phyloP scores from a whole-genome alignment of 1,140 invertebrate genomes.

The Aphaenogaster floridana region DNA sequence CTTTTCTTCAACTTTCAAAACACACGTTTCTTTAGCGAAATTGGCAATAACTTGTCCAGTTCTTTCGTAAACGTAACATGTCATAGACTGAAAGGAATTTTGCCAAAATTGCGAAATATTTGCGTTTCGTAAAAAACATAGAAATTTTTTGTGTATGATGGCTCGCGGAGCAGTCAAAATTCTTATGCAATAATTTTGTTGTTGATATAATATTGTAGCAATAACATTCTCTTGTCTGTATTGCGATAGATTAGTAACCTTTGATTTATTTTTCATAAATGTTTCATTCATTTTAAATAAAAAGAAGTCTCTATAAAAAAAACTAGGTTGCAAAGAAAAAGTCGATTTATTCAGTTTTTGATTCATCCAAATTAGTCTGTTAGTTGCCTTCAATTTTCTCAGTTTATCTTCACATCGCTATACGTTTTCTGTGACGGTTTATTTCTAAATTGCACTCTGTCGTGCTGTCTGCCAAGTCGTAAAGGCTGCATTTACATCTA shows the following conservation, averaged over 20 bases:
- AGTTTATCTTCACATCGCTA: not conserved
- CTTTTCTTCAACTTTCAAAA: slow-evolving; percentile 29
- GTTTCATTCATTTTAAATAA: not conserved
- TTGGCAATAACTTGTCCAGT: slow-evolving; percentile 51
- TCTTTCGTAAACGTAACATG: slow-evolving; percentile 8
- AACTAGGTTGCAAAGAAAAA: not conserved
- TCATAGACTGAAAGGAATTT: not conserved
- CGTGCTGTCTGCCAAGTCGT: not conserved
- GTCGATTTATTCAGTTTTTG: not conserved
- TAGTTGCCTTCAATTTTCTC: not conserved
- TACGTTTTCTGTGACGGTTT: not conserved
- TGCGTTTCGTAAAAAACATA: not conserved
- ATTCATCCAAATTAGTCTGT: slow-evolving; percentile 8
- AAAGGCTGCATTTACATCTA: slow-evolving; percentile 28
- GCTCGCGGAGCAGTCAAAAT: not conserved
- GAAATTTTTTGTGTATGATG: not conserved
- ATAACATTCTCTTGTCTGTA: not conserved
- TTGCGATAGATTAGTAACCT: not conserved
- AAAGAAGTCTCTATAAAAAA: not conserved
- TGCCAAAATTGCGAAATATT: slow-evolving; percentile 15
- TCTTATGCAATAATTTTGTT: not conserved
- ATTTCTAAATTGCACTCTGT: slow-evolving; percentile 15
- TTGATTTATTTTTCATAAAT: not conserved
- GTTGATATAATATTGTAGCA: not conserved
- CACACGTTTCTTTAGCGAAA: slow-evolving; percentile 12